Evolutionary conservation across 1,140 invertebrate genomes (phyloP), one percentile per base, ranked within the genome.

Genomic region (Kradibia gibbosae): DNA sequence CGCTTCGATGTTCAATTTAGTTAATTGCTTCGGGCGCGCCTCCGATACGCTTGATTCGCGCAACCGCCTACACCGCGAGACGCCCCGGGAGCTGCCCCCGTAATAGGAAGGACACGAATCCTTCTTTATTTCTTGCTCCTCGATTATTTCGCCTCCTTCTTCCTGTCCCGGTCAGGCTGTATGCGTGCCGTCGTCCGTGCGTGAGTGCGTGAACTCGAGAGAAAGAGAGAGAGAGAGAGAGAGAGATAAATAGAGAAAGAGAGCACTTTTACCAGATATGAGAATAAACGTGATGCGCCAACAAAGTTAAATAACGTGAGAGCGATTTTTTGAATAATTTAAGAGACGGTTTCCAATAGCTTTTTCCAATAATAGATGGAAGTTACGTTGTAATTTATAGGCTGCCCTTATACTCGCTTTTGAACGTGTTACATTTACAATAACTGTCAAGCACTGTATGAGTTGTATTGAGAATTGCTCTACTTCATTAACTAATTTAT

Each of bases 1-100:
- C 71, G 57, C 71, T 53, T 74, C 79, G 79, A 74, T 67, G 71
- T 75, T 80, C 72, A 67, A 80, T 80, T 74, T 80, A 74, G 79
- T 80, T 74, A 80, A 80, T 80, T 80, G 71, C 79, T 55, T 25
- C 8, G 70, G 77, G 77, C 65, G 78, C 78, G 71, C 78, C 70
- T 73, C 50, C 70, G 34, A 76, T 62, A 28, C 31, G 28, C 57
- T 39, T 17, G 65, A 76, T 67, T 31, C 74, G 3, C 50, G 53
- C n/a, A 42, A n/a, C 53, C 79, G 71, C 79, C 71, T 65, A 80
- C 79, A 67, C 45, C 45, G 11, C 25, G 48, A 53, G 55, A 60
- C 57, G 57, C 70, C 36, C 57, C 36, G 15, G 13, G 78, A 31
- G 36, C 70, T 72, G 60, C 75, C 62, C 39, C 75, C 36, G 42